These are phyloP conservation scores for Corydoras sp. DNA, from an alignment of 2,113 vertebrate genomes.

Conservation along the genomic window DNA sequence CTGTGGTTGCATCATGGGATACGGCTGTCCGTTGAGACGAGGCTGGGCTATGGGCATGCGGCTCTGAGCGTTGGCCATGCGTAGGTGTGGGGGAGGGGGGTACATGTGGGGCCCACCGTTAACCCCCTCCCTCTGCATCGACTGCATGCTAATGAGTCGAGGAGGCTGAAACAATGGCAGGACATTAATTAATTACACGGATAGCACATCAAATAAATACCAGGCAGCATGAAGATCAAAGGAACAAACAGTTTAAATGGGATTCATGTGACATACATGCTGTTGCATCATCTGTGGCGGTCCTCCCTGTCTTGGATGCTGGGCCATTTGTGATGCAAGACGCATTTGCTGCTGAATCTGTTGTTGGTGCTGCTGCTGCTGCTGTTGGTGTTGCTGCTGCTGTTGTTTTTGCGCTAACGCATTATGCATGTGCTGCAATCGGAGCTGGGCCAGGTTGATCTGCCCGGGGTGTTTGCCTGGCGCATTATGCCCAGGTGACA, in stretches of 20 bases:
- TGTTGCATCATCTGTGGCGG: conserved; percentile 84
- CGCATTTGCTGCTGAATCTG: conserved; percentile 86
- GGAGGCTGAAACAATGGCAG: conserved; percentile 77
- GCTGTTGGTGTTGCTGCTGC: conserved; percentile 81
- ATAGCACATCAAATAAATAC: not conserved
- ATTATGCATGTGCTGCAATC: conserved; percentile 95
- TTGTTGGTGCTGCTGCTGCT: conserved; percentile 84
- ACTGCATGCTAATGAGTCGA: conserved; percentile 96
- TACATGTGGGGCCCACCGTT: conserved; percentile 84
- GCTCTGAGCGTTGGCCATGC: conserved; percentile 78
- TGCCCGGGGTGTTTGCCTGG: conserved; percentile 82
- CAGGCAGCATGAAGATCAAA: not conserved
- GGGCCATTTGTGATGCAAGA: conserved; percentile 80
- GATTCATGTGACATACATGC: conserved; percentile 64
- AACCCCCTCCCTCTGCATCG: conserved; percentile 85
- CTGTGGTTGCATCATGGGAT: conserved; percentile 95
- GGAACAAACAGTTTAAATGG: not conserved
- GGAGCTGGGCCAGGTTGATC: conserved; percentile 94
- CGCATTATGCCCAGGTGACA: conserved; percentile 83
- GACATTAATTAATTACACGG: not conserved
- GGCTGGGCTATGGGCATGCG: conserved; percentile 80
- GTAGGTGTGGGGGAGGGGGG: conserved; percentile 91
- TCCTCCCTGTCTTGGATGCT: conserved; percentile 75
- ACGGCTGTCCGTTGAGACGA: conserved; percentile 87
- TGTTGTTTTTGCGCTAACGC: conserved; percentile 86